Evolutionary conservation across 2,888 invertebrate species (phyloP).

Genomic region (Calliscelio sp.): DNA sequence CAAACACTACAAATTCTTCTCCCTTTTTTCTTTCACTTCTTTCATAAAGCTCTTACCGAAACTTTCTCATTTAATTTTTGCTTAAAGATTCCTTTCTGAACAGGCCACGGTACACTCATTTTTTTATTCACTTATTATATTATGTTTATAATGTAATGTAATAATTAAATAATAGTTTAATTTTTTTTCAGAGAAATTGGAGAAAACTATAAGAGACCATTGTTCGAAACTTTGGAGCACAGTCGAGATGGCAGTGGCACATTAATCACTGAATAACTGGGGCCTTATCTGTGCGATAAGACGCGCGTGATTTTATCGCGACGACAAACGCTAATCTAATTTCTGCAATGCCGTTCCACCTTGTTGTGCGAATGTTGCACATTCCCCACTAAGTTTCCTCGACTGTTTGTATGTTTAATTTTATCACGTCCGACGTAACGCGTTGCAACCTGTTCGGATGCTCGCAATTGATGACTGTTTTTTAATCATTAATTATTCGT

Average conservation of each 20-base stretch:
- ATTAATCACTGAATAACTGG: not conserved
- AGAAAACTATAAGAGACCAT: slow-evolving; percentile 15
- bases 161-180: too few relatives aligned
- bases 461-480: not conserved
- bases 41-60: slow-evolving; percentile 76
- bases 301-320: slow-evolving; percentile 52
- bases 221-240: not conserved
- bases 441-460: slow-evolving; percentile 34
- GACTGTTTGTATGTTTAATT: slow-evolving; percentile 76
- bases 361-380: slow-evolving; percentile 70
- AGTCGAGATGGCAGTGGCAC: not conserved
- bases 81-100: slow-evolving; percentile 88
- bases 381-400: slow-evolving; percentile 63
- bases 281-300: too few relatives aligned
- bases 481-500: too few relatives aligned
- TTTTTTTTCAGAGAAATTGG: too few relatives aligned
- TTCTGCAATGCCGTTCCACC: slow-evolving; percentile 57
- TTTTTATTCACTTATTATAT: slow-evolving; percentile 20
- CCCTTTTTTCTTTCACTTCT: not conserved
- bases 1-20: too few relatives aligned
- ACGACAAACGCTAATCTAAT: slow-evolving; percentile 73
- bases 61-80: slow-evolving; percentile 83
- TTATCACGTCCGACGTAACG: slow-evolving; percentile 73
- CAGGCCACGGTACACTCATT: slow-evolving; percentile 91
- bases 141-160: too few relatives aligned